Base-by-base conservation (phyloP, 2,888 invertebrate species). In the Netelia melanura region DNA sequence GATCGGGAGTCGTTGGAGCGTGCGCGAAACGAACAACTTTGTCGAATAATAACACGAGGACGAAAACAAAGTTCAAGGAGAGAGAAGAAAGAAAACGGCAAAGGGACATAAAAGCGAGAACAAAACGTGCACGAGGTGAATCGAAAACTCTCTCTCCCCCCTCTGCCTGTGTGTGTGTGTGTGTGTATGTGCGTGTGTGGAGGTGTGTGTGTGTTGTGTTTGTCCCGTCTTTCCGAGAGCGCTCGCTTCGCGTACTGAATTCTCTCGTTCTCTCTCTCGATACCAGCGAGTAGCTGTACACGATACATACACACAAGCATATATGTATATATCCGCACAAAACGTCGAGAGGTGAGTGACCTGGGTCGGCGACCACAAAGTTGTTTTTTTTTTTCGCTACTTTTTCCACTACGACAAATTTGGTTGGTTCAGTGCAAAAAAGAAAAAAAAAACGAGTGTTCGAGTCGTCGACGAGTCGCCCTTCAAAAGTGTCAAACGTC, bases 101-200 rank as follows among this genome's bases (percentile, higher is more conserved):
- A 43, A 65, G 9, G 23, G 52, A 21, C 58, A 54, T 64, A 43
- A 44, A 64, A 56, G 54, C 17, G 54, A 72, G 71, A 70, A 67
- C 30, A 71, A 75, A 52, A 23, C 10, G 87, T 86, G 87, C 74
- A 86, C 86, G 82, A 84, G 81, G 79, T 67, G 75, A 80, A 76
- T 74, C 70, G 76, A 77, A 58, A 75, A 83, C 67, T 76, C 23
- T 56, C 30, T 64, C 61, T 25, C 38, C 23, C 14, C 1, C 3
- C 17, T 17, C 17, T 17, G 17, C 17, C 17, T 17, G 0, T 17
- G 17, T 17, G 17, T 17, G 17, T 10, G 54, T n/a, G n/a, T 54
- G n/a, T 14, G 11, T 52, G n/a, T 68, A 38, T n/a, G 23, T 14
- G 70, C 17, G 17, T 43, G 68, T 14, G 65, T 17, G 79, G 48